Conservation (phyloP, 2,888 invertebrate species). For the Rhimphoctona megacephalus region DNA sequence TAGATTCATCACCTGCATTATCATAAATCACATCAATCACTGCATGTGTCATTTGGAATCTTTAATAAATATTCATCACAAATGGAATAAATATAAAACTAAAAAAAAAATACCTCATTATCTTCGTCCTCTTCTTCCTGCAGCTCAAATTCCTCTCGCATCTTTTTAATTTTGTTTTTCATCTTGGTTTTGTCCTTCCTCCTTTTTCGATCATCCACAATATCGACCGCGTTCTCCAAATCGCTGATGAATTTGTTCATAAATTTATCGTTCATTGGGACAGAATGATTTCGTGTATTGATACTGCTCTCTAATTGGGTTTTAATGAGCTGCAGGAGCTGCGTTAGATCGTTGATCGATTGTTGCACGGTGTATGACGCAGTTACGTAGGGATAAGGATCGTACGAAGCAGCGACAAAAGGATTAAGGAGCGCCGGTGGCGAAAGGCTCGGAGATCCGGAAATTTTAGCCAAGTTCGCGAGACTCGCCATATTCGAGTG, state of each 20-base stretch:
- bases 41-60: no score
- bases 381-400: conserved; percentile 73
- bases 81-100: neutral
- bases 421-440: conserved; percentile 36
- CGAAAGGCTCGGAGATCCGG: conserved; percentile 42
- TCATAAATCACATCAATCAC: no score
- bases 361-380: conserved; percentile 69
- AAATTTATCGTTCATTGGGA: conserved; percentile 35
- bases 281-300: conserved; percentile 43
- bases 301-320: conserved; percentile 52
- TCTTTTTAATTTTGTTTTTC: conserved; percentile 65
- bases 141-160: conserved; percentile 48
- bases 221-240: conserved; percentile 8
- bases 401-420: conserved; percentile 75
- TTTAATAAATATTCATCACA: neutral
- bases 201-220: conserved; percentile 59
- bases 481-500: conserved; percentile 40
- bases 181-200: conserved; percentile 37
- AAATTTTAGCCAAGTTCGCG: conserved; percentile 59
- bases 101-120: conserved; percentile 33
- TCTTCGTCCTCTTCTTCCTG: conserved; percentile 38
- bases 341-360: conserved; percentile 61
- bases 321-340: conserved; percentile 66
- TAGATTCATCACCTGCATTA: no score
- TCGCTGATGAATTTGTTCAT: conserved; percentile 31